Percentiles rank a stretch among this genome's conserved stretches.
phyloP scores from a whole-genome alignment of 1,140 invertebrate genomes.

The Gryllus bimaculatus region DNA sequence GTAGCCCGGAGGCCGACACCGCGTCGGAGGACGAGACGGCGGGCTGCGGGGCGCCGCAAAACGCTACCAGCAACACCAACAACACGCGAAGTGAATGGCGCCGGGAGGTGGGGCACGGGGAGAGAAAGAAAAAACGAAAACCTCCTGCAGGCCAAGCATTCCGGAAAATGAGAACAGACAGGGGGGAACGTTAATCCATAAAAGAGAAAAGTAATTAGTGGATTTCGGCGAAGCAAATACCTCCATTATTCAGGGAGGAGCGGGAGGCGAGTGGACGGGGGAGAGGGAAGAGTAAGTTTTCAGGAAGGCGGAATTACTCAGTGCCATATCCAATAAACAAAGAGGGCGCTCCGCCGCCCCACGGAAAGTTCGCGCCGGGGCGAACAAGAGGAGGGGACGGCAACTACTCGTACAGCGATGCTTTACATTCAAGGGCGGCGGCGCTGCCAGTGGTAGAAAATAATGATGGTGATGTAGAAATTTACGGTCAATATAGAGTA shows the following conservation, averaged over 20 bases:
- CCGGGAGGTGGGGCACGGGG: neutral
- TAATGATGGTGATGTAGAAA: no score
- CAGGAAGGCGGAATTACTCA: neutral
- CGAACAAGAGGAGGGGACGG: neutral
- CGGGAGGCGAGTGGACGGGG: neutral
- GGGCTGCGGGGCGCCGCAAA: neutral
- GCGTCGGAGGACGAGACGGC: neutral
- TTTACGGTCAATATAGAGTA: no score
- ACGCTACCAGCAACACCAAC: neutral
- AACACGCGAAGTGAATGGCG: neutral
- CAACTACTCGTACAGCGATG: no score
- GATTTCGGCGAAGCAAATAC: constrained; percentile 1
- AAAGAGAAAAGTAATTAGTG: constrained; percentile 5
- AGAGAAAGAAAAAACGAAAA: neutral
- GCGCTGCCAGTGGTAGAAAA: no score
- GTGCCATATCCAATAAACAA: neutral
- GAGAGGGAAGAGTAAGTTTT: neutral
- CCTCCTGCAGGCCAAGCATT: neutral
- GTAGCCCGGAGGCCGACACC: neutral
- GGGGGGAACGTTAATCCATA: neutral
- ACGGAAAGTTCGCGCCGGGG: neutral
- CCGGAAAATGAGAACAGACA: neutral
- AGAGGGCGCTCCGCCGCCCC: neutral
- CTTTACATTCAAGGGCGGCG: no score
- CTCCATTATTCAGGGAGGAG: neutral